phyloP scores from a whole-genome alignment of 2,888 invertebrate species.

The Pseudeuparius sepicola region DNA sequence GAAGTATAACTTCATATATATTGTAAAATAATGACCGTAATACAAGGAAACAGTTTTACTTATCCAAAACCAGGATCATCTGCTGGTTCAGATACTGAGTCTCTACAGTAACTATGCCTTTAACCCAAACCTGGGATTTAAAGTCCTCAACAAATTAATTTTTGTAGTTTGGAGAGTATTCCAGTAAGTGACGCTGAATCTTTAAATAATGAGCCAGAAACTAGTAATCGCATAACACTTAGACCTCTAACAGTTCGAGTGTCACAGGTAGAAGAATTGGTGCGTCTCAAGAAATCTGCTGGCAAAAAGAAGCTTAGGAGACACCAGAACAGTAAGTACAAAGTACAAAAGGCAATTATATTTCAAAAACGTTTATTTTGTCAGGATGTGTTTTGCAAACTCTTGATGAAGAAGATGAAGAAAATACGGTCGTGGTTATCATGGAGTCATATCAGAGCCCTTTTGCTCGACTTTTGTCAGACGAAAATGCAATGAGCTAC shows the following conservation, averaged over 20 bases:
- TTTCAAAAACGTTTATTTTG: constrained; percentile 10
- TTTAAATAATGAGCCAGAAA: constrained; percentile 23
- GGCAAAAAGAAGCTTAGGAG: constrained; percentile 31
- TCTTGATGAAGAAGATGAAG: constrained; percentile 30
- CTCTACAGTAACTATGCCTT: constrained; percentile 26
- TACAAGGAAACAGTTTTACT: constrained; percentile 25
- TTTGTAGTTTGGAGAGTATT: constrained; percentile 27
- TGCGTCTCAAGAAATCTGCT: constrained; percentile 24
- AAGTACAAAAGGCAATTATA: background rate
- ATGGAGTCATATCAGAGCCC: constrained; percentile 31
- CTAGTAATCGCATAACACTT: constrained; percentile 14
- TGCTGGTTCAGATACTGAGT: constrained; percentile 30
- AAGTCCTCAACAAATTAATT: constrained; percentile 2
- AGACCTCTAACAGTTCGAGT: constrained; percentile 19
- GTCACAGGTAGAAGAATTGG: constrained; percentile 23
- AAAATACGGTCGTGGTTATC: constrained; percentile 23
- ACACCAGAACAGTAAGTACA: constrained; percentile 29
- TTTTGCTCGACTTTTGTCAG: constrained; percentile 28
- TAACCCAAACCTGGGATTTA: background rate
- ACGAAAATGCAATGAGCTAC: constrained; percentile 28
- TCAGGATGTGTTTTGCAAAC: constrained; percentile 29
- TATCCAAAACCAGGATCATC: constrained; percentile 26
- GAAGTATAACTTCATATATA: too few relatives aligned
- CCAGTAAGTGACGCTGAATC: constrained; percentile 31
- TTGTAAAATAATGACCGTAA: constrained; percentile 34